Evolutionary conservation across 2,888 invertebrate genomes (phyloP), one percentile per base, ranked within the genome.

Genomic region (Tridacna crocea): DNA sequence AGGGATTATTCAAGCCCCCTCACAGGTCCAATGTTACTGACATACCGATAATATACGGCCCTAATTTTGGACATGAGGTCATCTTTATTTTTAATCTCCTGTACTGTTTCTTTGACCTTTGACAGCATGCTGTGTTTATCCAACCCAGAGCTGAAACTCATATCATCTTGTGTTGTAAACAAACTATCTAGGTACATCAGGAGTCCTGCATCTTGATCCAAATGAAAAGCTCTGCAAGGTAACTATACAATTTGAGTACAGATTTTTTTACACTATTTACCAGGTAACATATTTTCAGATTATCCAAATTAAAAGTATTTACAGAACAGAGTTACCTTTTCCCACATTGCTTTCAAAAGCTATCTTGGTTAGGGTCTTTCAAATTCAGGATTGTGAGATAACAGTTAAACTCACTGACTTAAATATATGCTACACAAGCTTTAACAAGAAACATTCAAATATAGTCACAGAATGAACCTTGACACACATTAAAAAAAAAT

Each of bases 141-240:
- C 3, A 36, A 26, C 24, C 65, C 51, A 8, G 27, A 8, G 3
- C 36, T 13, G 6, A 63, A n/a, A 17, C 24, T 72, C 17, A 73
- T 78, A 55, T 84, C 81, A 72, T 88, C 79, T 46, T 83, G 78
- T 48, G 82, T 72, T 15, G 86, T 74, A 77, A 92, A 88, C 61
- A 91, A 76, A 36, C 88, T 81, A 55, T 92, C 89, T 22, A 92
- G 75, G 74, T 90, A 91, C 68, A 88, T 79, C 58, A 92, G 72
- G 63, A 92, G 75, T 0, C 91, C 92, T 26, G 90, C 88, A 78
- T 90, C 88, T 72, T 85, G 85, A 58, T 91, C 90, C 76, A 93
- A 72, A 24, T 87, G 79, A 79, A 92, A 92, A 26, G 89, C 88
- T 46, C 93, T 93, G 74, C 13, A 46, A 74, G 24, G 55, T 36